Conservation (phyloP, 2,888 invertebrate species). For the Hydrotaea cyrtoneurina region DNA sequence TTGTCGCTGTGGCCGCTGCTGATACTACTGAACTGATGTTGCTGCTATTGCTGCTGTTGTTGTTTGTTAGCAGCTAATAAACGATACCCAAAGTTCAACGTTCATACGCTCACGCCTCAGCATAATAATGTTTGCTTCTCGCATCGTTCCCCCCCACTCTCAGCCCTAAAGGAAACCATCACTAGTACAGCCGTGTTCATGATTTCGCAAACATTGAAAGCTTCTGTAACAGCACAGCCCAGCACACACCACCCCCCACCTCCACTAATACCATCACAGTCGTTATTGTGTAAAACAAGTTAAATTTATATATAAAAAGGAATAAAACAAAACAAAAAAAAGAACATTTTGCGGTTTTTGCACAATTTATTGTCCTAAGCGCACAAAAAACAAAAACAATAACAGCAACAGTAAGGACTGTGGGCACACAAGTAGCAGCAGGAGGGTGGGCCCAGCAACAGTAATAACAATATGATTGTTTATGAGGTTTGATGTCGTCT, state of each 20-base stretch:
- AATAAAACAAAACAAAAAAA: slow-evolving; percentile 36
- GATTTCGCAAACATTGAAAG: no score
- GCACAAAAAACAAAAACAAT: background rate
- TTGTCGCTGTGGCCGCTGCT: background rate
- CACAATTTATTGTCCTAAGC: slow-evolving; percentile 54
- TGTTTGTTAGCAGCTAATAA: slow-evolving; percentile 68
- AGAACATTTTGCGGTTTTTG: slow-evolving; percentile 45
- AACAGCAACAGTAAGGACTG: background rate
- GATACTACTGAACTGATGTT: background rate
- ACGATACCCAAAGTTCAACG: slow-evolving; percentile 45
- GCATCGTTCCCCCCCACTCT: background rate
- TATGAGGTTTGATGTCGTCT: slow-evolving; percentile 59
- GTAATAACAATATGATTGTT: slow-evolving; percentile 46
- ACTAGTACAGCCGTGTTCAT: no score
- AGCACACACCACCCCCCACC: background rate
- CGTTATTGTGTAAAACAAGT: slow-evolving; percentile 47
- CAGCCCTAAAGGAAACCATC: background rate
- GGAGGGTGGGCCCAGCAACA: background rate
- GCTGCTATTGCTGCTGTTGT: background rate
- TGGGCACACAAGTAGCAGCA: background rate
- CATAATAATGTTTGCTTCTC: background rate
- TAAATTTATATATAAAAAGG: slow-evolving; percentile 37
- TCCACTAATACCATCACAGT: background rate
- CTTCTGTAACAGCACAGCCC: no score
- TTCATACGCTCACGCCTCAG: slow-evolving; percentile 49